Evolutionary conservation across 2,888 invertebrate species (phyloP), one percentile per base, ranked within the genome.

Genomic region (Dicyrtomina minuta): DNA sequence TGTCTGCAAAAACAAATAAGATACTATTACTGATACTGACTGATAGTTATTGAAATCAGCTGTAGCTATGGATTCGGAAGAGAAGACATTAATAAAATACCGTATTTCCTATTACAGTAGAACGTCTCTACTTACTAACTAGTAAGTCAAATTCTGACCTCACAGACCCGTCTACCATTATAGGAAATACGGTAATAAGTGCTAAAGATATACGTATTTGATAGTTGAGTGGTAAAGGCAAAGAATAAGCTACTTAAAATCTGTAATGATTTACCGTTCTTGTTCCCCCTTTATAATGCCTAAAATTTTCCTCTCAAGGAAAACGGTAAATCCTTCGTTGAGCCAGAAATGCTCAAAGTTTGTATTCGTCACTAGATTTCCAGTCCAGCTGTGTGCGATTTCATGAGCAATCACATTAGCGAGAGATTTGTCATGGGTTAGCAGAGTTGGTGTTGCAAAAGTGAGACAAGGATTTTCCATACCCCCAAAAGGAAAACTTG

Each of bases 381-480:
- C 94, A 1, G 93, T 92, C 94, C 94, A 95, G 79, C 92, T 94
- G 84, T 97, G 96, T 69, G 94, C 88, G 77, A 97, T 95, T 84
- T 97, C 96, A 82, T 97, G 96, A 3, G 94, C 93, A 75, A 97
- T 89, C 0, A 96, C 94, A 81, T 89, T 88, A 0, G 92, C 93
- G 77, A 93, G 84, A n/a, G 95, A 95, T 71, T 90, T 87, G 82
- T 97, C 6, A 96, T 96, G 0, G 96, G 64, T 53, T 17, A 65
- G 24, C 2, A 65, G 41, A 3, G 64, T 65, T 39, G 64, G 64
- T 13, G 64, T 96, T 2, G 96, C 90, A 83, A 96, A 96, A 0
- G 96, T 96, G 61, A 96, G 83, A 81, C 96, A 96, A 0, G 96
- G 96, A 84, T 96, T 96, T 83, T 96, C 96, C 96, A 96, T 96